A percentile compares a stretch with the other conserved stretches of the same genome.
phyloP scores from a whole-genome alignment of 2,888 invertebrate genomes.

The Drosophila paramelanica region DNA sequence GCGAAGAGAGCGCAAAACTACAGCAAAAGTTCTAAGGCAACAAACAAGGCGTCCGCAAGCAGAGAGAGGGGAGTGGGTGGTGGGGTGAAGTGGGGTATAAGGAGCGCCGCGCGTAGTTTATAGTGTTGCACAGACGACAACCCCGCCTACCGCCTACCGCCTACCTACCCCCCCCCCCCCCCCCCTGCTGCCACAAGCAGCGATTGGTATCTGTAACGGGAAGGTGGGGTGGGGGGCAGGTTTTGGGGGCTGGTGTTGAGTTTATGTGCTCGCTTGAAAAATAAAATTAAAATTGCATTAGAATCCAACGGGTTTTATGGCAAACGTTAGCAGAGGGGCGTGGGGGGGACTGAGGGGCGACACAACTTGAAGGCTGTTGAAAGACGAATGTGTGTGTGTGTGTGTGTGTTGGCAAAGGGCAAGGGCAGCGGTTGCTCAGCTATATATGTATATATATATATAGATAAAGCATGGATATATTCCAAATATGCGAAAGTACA shows the following conservation, averaged over 20 bases:
- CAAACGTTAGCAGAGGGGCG: neutral
- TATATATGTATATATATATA: constrained; percentile 28
- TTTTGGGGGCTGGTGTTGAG: constrained; percentile 44
- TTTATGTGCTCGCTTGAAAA: constrained; percentile 78
- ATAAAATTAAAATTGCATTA: constrained; percentile 81
- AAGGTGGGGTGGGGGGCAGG: constrained; percentile 10
- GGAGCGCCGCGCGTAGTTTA: constrained; percentile 52
- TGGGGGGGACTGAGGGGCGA: constrained; percentile 24
- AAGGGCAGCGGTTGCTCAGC: constrained; percentile 16
- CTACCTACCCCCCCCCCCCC: too few species aligned
- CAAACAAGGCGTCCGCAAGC: constrained; percentile 1
- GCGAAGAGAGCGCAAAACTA: constrained; percentile 41
- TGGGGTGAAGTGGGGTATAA: neutral
- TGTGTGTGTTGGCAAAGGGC: constrained; percentile 17
- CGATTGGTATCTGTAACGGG: constrained; percentile 28
- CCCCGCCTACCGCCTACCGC: constrained; percentile 1
- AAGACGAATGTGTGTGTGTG: constrained; percentile 34
- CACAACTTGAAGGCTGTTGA: constrained; percentile 75
- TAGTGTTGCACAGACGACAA: constrained; percentile 26
- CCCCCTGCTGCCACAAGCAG: constrained; percentile 11
- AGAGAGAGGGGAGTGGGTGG: neutral
- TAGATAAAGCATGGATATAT: constrained; percentile 11
- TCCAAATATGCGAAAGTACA: constrained; percentile 51
- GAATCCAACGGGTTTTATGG: constrained; percentile 74
- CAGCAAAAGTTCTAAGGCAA: constrained; percentile 49